Conservation (phyloP, 2,113 vertebrate genomes). For the Aix galericulata region DNA sequence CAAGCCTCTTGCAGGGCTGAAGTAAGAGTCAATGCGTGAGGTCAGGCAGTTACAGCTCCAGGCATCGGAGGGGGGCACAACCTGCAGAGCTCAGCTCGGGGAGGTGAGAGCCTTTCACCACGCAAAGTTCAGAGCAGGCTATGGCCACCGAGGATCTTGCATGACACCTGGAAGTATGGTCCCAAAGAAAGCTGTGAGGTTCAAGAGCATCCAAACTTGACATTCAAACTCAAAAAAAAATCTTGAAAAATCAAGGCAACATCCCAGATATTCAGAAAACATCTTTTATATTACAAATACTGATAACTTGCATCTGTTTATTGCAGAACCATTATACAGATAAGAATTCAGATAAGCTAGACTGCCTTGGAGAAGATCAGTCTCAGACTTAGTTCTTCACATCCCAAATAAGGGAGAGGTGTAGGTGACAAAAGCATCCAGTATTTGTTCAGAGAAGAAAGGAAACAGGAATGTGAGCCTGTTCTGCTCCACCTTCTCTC, state of each 20-base stretch:
- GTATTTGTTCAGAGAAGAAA: constrained; percentile 19
- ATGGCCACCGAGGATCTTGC: neutral
- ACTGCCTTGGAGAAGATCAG: constrained; percentile 14
- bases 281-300: constrained; percentile 7
- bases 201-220: neutral
- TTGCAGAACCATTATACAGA: constrained; percentile 41
- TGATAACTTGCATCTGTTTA: constrained; percentile 32
- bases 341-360: constrained; percentile 19
- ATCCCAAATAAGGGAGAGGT: neutral
- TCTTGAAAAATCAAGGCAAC: neutral
- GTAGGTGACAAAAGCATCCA: neutral
- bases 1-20: neutral
- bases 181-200: neutral
- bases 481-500: neutral
- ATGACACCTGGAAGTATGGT: neutral
- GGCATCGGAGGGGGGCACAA: neutral
- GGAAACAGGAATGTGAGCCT: neutral
- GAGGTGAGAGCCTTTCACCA: neutral
- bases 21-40: neutral
- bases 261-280: neutral
- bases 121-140: neutral
- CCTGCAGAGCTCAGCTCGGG: neutral
- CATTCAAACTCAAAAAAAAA: neutral
- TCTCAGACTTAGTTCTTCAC: neutral
- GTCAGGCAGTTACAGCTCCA: neutral